These are phyloP conservation scores for Chromobotia macracanthus DNA, from an alignment of 2,797 vertebrate species.

Conservation along the genomic window DNA sequence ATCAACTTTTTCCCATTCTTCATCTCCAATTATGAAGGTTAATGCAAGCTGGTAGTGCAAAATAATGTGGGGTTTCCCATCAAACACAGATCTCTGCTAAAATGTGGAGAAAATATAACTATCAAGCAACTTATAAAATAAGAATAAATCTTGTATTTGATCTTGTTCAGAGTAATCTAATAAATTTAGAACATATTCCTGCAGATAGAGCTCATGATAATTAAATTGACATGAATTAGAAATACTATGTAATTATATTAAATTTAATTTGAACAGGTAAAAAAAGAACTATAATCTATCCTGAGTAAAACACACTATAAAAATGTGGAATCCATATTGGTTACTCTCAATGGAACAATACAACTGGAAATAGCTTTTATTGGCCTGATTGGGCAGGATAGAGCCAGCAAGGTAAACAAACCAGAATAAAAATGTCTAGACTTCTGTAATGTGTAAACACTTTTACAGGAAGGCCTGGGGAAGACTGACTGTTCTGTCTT, in stretches of 20 bases:
- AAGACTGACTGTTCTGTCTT: constrained; percentile 16
- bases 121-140: not conserved
- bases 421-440: constrained; percentile 56
- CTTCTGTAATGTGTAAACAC: constrained; percentile 58
- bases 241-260: not conserved
- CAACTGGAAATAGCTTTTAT: constrained; percentile 26
- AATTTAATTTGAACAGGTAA: not conserved
- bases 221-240: not conserved
- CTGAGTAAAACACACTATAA: constrained; percentile 9
- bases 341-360: constrained; percentile 23
- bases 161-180: not conserved
- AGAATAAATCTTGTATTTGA: no score
- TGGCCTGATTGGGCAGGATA: constrained; percentile 25
- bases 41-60: no score
- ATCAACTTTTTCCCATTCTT: not conserved
- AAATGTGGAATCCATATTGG: constrained; percentile 15
- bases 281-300: not conserved
- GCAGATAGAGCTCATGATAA: not conserved
- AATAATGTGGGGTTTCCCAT: no score
- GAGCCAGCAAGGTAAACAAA: constrained; percentile 44
- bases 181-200: not conserved
- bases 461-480: constrained; percentile 28
- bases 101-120: no score
- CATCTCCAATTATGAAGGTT: not conserved
- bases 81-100: not conserved